Base-by-base conservation (phyloP, 2,113 vertebrate genomes). In the Ictalurus punctatus region DNA sequence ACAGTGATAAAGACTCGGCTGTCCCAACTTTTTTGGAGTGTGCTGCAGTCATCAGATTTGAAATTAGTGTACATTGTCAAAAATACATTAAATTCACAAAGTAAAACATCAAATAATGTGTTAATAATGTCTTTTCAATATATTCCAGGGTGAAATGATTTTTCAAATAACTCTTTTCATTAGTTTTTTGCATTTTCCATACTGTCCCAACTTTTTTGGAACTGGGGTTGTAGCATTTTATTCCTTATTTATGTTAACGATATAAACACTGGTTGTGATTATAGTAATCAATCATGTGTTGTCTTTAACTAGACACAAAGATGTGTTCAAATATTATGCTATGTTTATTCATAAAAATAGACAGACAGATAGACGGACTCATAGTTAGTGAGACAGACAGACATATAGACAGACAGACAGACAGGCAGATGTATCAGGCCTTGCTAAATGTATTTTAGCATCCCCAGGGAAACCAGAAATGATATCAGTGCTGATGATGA, bases 401-500 rank as follows among this genome's bases (percentile, higher is more conserved):
- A 80, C 7, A 52, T 44, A 27, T 2, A 44, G 73, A 48, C 9
- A 76, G 19, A 25, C 2, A 54, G 76, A 27, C 2, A 27, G 23
- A 12, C 2, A n/a, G 76, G 6, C 0, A 69, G 27, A 63, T 63
- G 61, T 3, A 67, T 44, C 19, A 78, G 74, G 9, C 21, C 4
- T 48, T 52, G 14, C 14, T 54, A n/a, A 87, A 30, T 87, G 74
- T 89, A 90, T 92, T 91, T 92, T 90, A 87, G 89, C 1, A 80
- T 87, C 78, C 44, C 9, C 13, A 56, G n/a, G 86, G 87, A 8
- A n/a, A 89, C 86, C 44, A 87, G 83, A 85, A 81, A 92, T 89
- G 84, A 92, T 52, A 85, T 92, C 91, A 92, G 90, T 92, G 92
- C 48, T 94, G 92, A 92, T 54, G 30, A 34, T 71, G 21, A 91